Base-by-base conservation (phyloP, 2,888 invertebrate species). In the Liposcelis brunnea region DNA sequence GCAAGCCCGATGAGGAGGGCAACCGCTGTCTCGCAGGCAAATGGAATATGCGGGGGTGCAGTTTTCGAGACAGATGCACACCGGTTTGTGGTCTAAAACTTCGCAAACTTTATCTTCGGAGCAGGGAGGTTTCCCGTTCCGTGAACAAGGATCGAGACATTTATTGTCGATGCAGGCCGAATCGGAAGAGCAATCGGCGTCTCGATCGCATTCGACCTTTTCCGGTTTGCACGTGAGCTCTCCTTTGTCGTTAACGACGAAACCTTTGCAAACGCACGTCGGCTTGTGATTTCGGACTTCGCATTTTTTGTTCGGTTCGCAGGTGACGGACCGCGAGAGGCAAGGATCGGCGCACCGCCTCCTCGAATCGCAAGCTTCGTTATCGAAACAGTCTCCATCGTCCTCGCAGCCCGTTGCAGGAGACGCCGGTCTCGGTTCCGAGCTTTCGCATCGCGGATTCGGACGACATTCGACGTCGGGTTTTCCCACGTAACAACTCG, bases 221-320 rank as follows among this genome's bases (percentile, higher is more conserved):
- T 83, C 85, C 12, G 82, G 83, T 38, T 84, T 83, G 61, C 91
- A 91, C 16, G 81, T 80, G 54, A 91, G 67, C 60, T 89, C 89
- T 44, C 89, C 87, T 55, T 73, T 73, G 59, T 87, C 87, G 61
- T 84, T 90, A 42, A 90, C 77, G 51, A 86, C 79, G 59, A 89
- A 87, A 47, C 87, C 86, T 58, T 85, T 83, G 65, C 90, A 91
- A 19, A 87, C 82, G 64, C 91, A 91, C 49, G 82, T 76, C 0
- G 89, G 82, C 56, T 73, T 71, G 61, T 90, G 90, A 56, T 79
- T 77, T 54, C 83, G 76, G 31, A 87, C 87, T 68, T 85, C 83
- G 63, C 91, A 91, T 63, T 79, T 80, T 62, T 89, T 89, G 62
- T 84, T 83, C 54, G 74, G 71, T 53, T 75, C 77, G 61, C 90